Evolutionary conservation across 2,888 invertebrate species (phyloP).

Genomic region (Drosophila birchii): DNA sequence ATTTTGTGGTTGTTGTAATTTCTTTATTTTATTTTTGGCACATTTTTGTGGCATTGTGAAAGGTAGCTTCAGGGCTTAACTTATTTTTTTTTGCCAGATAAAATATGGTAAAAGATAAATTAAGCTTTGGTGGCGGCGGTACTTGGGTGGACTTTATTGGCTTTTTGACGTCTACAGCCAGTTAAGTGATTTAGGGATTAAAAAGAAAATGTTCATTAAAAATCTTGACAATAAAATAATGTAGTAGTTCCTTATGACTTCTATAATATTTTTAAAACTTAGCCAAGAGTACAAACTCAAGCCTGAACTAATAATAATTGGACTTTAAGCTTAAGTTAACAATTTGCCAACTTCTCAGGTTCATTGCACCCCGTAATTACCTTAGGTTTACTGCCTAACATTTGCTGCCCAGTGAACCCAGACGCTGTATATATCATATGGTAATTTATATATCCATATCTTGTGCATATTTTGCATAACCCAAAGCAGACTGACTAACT

Average conservation of each 20-base stretch:
- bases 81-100: slow-evolving; percentile 12
- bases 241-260: background rate
- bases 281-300: background rate
- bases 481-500: slow-evolving; percentile 5
- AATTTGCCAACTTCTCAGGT: slow-evolving; percentile 47
- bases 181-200: background rate
- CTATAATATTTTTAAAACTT: background rate
- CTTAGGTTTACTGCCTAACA: slow-evolving; percentile 1
- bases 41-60: slow-evolving; percentile 58
- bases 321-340: background rate
- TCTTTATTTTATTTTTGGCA: slow-evolving; percentile 47
- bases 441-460: background rate
- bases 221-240: no score
- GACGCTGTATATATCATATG: background rate
- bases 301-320: background rate
- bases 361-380: slow-evolving; percentile 49
- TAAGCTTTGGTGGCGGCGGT: background rate
- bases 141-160: background rate
- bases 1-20: slow-evolving; percentile 14
- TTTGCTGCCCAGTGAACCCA: slow-evolving; percentile 18
- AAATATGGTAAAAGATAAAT: slow-evolving; percentile 8
- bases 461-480: slow-evolving; percentile 33
- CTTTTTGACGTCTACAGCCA: slow-evolving; percentile 15
- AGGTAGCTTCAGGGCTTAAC: slow-evolving; percentile 49
- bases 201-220: background rate